phyloP scores from a whole-genome alignment of 2,888 invertebrate genomes.

The Kryphioiulus occultus region DNA sequence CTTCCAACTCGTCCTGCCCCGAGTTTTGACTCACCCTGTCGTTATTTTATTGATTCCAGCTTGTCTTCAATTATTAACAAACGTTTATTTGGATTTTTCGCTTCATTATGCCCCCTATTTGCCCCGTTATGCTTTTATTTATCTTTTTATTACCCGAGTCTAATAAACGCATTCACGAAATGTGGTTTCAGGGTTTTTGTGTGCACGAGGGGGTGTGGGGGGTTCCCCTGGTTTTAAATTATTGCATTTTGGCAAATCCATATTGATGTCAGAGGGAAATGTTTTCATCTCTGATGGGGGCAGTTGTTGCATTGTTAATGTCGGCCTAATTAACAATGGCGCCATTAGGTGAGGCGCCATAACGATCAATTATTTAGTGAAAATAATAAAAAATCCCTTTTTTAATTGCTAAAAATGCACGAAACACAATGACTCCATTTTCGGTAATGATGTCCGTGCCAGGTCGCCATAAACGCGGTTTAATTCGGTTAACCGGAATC shows the following conservation, averaged over 20 bases:
- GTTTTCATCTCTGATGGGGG: not conserved
- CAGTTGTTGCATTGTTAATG: not conserved
- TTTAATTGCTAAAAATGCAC: not conserved
- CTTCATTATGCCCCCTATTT: conserved; percentile 23
- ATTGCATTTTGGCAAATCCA: not conserved
- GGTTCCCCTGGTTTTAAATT: not conserved
- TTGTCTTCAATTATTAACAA: not conserved
- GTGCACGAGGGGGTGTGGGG: not conserved
- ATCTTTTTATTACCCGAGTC: conserved; percentile 9
- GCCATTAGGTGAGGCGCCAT: not conserved
- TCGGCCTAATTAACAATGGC: not conserved
- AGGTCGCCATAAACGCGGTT: too few relatives aligned
- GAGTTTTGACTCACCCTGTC: not conserved
- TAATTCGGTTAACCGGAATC: too few relatives aligned
- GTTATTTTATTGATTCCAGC: not conserved
- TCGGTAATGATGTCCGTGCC: too few relatives aligned
- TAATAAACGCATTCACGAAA: not conserved
- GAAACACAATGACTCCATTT: not conserved
- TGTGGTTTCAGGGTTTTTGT: not conserved
- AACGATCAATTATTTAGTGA: not conserved
- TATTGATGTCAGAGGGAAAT: too few relatives aligned
- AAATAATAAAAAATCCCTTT: not conserved
- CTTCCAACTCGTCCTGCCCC: not conserved
- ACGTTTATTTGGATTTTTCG: conserved; percentile 11
- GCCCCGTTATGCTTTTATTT: conserved; percentile 11